Percentiles rank a stretch among this genome's conserved stretches.
These are phyloP conservation scores for Cephonodes hylas DNA, from an alignment of 2,888 invertebrate genomes.

Conservation along the genomic window DNA sequence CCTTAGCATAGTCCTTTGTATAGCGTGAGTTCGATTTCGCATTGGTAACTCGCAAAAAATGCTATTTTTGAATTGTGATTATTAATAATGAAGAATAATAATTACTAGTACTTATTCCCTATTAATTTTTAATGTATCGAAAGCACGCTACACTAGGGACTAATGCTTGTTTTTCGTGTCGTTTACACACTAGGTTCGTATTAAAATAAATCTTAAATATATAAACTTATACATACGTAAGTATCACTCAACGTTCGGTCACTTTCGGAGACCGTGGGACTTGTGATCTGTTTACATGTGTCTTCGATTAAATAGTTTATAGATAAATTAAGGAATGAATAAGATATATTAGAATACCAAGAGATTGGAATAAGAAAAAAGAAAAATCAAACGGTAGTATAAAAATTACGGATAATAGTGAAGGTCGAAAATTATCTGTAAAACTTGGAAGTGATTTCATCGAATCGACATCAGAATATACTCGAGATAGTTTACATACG, in stretches of 20 bases:
- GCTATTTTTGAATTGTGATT: too few relatives aligned
- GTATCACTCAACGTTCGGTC: conserved; percentile 9
- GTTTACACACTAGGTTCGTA: conserved; percentile 4
- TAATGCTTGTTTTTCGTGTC: neutral
- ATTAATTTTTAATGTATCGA: neutral
- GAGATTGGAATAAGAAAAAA: too few relatives aligned
- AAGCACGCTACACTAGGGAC: neutral
- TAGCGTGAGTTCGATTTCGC: neutral
- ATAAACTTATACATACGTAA: conserved; percentile 5
- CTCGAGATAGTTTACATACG: neutral
- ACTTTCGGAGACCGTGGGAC: neutral
- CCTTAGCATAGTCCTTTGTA: neutral
- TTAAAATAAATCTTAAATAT: conserved; percentile 9
- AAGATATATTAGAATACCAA: too few relatives aligned
- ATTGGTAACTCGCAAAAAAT: neutral
- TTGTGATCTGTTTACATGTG: neutral
- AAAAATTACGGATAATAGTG: too few relatives aligned
- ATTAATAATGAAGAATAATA: neutral
- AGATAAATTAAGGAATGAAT: too few relatives aligned
- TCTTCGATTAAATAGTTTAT: neutral
- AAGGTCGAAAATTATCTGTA: too few relatives aligned
- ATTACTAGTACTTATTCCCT: neutral
- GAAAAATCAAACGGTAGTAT: too few relatives aligned
- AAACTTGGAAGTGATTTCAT: neutral
- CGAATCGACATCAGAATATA: neutral